Evolutionary conservation across 1,140 invertebrate species (phyloP).

Genomic region (Bombus confusus): DNA sequence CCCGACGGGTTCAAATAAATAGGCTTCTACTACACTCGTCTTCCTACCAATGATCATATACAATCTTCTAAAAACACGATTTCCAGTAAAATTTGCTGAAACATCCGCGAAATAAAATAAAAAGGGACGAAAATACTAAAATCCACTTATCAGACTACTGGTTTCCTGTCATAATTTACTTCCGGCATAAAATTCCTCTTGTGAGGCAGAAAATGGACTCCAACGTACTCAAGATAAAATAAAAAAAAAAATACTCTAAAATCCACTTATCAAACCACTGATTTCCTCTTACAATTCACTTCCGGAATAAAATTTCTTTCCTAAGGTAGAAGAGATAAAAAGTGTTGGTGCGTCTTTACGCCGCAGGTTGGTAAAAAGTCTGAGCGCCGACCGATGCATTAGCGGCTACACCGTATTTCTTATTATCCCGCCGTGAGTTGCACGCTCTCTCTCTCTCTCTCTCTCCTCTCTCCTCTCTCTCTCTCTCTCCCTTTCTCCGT

Average conservation of each 20-base stretch:
- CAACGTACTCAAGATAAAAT: not conserved
- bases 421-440: constrained; percentile 50
- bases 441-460: constrained; percentile 9
- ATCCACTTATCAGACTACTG: no score
- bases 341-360: not conserved
- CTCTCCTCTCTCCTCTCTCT: not conserved
- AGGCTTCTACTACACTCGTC: no score
- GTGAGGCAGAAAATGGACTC: not conserved
- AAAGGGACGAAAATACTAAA: not conserved
- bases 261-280: not conserved
- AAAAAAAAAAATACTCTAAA: not conserved
- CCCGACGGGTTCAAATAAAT: no score
- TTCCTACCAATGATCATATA: no score
- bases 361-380: constrained; percentile 42
- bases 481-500: constrained; percentile 10
- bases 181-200: not conserved
- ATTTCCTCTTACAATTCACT: constrained; percentile 3
- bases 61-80: no score
- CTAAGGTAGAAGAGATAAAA: not conserved
- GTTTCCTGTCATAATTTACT: constrained; percentile 7
- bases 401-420: constrained; percentile 56
- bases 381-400: constrained; percentile 41
- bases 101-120: not conserved
- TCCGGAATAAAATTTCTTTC: not conserved
- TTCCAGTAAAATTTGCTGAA: no score